Percentiles rank a stretch among this genome's conserved stretches.
Conservation (phyloP, 2,888 invertebrate species). For the Mimumesa dahlbomi region DNA sequence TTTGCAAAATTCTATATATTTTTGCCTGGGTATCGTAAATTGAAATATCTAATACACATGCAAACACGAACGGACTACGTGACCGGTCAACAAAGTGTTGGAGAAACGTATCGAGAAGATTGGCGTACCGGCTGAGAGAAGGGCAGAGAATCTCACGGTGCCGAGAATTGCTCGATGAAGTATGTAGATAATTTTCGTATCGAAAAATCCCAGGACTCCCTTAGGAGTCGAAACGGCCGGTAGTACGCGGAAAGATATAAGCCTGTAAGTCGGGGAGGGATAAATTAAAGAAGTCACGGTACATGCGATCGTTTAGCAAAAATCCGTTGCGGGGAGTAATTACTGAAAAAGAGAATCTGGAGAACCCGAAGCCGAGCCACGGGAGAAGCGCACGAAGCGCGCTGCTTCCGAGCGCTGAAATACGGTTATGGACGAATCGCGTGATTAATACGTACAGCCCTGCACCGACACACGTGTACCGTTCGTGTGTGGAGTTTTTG, state of each 20-base stretch:
- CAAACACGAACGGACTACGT: too few relatives aligned
- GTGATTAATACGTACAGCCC: conserved; percentile 75
- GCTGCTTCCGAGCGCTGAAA: conserved; percentile 65
- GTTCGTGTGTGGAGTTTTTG: conserved; percentile 23
- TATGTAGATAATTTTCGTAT: conserved; percentile 16
- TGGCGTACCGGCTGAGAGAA: too few relatives aligned
- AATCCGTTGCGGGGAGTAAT: conserved; percentile 38
- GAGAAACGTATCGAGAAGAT: too few relatives aligned
- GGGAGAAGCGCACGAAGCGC: conserved; percentile 21
- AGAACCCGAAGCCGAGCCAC: too few relatives aligned
- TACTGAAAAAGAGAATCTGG: conserved; percentile 21
- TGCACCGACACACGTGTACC: conserved; percentile 14
- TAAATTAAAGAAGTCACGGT: conserved; percentile 33
- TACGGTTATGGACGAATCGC: conserved; percentile 75
- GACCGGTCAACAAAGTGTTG: too few relatives aligned
- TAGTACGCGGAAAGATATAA: conserved; percentile 13
- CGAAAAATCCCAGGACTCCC: conserved; percentile 17
- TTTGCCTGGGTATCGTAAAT: too few relatives aligned
- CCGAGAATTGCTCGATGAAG: conserved; percentile 6
- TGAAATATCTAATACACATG: too few relatives aligned
- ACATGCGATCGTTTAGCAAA: conserved; percentile 32
- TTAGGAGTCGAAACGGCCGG: conserved; percentile 3
- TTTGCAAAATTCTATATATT: too few relatives aligned
- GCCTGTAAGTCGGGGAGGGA: neutral
- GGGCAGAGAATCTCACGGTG: too few relatives aligned